Evolutionary conservation across 2,888 invertebrate species (phyloP), one percentile per base, ranked within the genome.

Genomic region (Drepana falcataria): DNA sequence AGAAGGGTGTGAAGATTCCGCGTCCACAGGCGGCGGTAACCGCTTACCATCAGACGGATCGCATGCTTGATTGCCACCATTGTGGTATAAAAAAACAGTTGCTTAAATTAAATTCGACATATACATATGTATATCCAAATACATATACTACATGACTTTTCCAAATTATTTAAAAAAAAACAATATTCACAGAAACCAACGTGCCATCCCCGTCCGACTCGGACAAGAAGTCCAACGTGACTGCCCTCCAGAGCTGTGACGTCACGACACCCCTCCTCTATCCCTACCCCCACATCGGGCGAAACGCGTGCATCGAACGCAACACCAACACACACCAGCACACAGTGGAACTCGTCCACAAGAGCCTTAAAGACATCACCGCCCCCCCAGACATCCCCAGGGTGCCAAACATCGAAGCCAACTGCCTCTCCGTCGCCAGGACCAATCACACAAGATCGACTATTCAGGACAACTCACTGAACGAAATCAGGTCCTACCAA

Each of bases 231-330:
- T 86, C 83, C 0, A 91, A 89, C 69, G 81, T 81, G 55, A 79
- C 75, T 0, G 52, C 62, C 0, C 57, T 66, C 0, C 78, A 75
- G 40, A 59, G 63, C 1, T 81, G 85, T 64, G 88, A 87, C 69
- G 85, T 84, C 55, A 79, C 80, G 3, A 85, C 85, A 2, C 94
- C 94, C 44, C 84, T 96, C 49, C 73, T 87, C 0, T 85, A 83
- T 75, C 76, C 87, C 0, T 96, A 95, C 73, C 95, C 96, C 0
- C 95, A 96, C 81, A 96, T 97, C 79, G 97, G 97, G 1, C 92
- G 96, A 37, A 97, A 97, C 90, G 94, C 95, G 6, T 97, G 96
- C 81, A 97, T 97, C 78, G 97, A 97, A 6, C 92, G 96, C 0
- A 90, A 89, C 73, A 88, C 88, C 62, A 96, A 64, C 93, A 93